phyloP scores from a whole-genome alignment of 2,113 vertebrate genomes.

The Verasper variegatus region DNA sequence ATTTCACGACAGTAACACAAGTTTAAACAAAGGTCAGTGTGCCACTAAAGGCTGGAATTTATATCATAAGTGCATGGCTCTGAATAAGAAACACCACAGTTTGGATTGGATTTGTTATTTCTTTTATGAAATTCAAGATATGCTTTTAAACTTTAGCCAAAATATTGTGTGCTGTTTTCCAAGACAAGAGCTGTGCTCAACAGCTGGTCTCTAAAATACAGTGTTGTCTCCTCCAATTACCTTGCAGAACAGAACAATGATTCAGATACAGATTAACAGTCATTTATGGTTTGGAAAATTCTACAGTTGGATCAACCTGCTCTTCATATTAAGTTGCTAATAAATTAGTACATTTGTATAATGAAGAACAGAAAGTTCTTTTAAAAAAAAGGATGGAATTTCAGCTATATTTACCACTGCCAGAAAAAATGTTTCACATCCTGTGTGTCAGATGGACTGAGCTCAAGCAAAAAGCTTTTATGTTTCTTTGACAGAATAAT shows the following conservation, averaged over 20 bases:
- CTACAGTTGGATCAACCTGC: neutral
- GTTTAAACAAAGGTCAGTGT: neutral
- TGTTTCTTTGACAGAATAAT: neutral
- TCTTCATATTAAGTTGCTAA: neutral
- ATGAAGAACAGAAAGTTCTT: neutral
- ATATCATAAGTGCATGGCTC: constrained; percentile 3
- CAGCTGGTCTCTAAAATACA: constrained; percentile 1
- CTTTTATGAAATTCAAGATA: neutral
- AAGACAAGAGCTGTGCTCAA: neutral
- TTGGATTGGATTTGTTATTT: neutral
- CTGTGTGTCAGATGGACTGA: neutral
- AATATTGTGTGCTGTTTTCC: neutral
- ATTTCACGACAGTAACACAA: neutral
- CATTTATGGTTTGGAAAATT: neutral
- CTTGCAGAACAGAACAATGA: neutral
- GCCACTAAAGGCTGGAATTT: neutral
- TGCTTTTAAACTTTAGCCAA: constrained; percentile 6
- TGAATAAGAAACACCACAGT: constrained; percentile 21
- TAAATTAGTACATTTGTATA: neutral
- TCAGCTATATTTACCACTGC: neutral
- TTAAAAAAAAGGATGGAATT: neutral
- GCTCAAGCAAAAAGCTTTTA: too few relatives aligned
- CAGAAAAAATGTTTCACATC: neutral
- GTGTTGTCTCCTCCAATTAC: constrained; percentile 2
- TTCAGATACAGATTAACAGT: neutral